Evolutionary conservation across 2,888 invertebrate species (phyloP).

Genomic region (Chaitophorus viminalis): DNA sequence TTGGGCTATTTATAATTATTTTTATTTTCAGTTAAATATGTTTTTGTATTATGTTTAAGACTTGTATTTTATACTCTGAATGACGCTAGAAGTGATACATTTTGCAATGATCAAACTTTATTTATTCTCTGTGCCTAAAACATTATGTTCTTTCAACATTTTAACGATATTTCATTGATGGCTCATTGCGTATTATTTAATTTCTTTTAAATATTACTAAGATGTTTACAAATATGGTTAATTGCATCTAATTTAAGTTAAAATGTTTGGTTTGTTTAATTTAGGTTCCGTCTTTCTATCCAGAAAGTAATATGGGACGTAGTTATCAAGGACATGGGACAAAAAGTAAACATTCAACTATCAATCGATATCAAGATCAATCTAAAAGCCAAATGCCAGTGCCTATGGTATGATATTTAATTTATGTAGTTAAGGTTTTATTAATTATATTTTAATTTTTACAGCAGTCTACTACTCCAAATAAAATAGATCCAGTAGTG

Average conservation of each 20-base stretch:
- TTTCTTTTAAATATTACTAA: too few relatives aligned
- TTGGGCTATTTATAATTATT: too few relatives aligned
- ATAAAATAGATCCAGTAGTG: neutral
- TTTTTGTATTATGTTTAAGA: too few relatives aligned
- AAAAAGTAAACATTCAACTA: slow-evolving; percentile 47
- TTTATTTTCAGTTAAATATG: too few relatives aligned
- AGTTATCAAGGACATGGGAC: slow-evolving; percentile 46
- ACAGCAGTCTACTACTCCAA: slow-evolving; percentile 10
- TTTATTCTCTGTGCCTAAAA: too few relatives aligned
- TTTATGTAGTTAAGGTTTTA: neutral
- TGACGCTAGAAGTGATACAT: too few relatives aligned
- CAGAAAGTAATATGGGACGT: slow-evolving; percentile 30
- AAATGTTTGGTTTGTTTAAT: neutral
- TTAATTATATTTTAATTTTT: neutral
- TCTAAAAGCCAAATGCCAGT: slow-evolving; percentile 22
- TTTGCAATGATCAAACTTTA: too few relatives aligned
- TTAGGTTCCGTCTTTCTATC: slow-evolving; percentile 52
- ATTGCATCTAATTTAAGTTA: too few relatives aligned
- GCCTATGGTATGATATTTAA: slow-evolving; percentile 23
- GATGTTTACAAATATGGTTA: too few relatives aligned
- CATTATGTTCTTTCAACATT: too few relatives aligned
- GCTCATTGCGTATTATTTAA: neutral
- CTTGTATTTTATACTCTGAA: too few relatives aligned
- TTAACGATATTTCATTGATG: too few relatives aligned
- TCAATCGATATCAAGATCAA: slow-evolving; percentile 33